These are phyloP conservation scores for Megalops cyprinoides DNA, from an alignment of 2,797 vertebrate species.

Conservation along the genomic window DNA sequence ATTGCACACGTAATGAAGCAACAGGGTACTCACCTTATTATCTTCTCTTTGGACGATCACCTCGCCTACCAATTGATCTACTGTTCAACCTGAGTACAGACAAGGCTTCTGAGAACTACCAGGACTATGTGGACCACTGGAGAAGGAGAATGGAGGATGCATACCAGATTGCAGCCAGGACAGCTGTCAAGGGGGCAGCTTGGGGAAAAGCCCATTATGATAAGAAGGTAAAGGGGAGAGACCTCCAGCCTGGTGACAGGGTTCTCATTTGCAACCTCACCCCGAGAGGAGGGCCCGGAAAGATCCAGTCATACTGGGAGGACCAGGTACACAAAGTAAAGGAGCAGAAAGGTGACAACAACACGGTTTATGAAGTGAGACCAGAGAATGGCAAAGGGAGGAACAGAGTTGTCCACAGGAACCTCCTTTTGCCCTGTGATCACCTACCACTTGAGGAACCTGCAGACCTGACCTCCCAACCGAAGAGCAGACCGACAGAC, in stretches of 20 bases:
- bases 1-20: too few relatives aligned
- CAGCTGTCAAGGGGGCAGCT: too few relatives aligned
- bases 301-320: conserved; percentile 11
- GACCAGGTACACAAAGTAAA: not conserved
- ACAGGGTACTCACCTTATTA: too few relatives aligned
- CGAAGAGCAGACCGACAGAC: too few relatives aligned
- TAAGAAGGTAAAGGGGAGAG: conserved; percentile 7
- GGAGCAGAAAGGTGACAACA: conserved; percentile 27
- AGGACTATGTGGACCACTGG: too few relatives aligned
- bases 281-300: not conserved
- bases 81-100: too few relatives aligned
- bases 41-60: too few relatives aligned
- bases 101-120: too few relatives aligned
- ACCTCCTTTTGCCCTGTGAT: conserved; percentile 31
- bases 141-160: too few relatives aligned
- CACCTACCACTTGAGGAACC: conserved; percentile 23
- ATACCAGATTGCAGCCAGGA: too few relatives aligned
- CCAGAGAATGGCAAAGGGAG: conserved; percentile 33
- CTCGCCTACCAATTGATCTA: too few relatives aligned
- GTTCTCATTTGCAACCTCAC: not conserved
- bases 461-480: not conserved
- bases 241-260: not conserved
- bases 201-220: conserved; percentile 27
- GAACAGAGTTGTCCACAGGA: conserved; percentile 27
- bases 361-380: conserved; percentile 28